phyloP scores from a whole-genome alignment of 2,888 invertebrate genomes.

The Drosophila tanythrix region DNA sequence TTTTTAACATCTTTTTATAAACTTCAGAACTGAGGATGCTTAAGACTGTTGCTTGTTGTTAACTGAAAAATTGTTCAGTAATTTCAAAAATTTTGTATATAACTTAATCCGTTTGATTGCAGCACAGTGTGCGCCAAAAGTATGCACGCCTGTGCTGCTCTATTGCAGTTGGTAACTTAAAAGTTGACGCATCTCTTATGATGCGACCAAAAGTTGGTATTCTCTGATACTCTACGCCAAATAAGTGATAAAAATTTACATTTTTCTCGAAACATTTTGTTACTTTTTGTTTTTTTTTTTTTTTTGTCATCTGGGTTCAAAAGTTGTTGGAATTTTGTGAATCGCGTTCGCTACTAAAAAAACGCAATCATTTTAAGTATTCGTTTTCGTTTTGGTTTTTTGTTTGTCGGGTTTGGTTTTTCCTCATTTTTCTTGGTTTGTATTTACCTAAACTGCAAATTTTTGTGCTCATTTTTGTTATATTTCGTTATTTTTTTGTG shows the following conservation, averaged over 20 bases:
- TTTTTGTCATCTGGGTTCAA: constrained; percentile 45
- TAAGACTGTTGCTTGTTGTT: constrained; percentile 46
- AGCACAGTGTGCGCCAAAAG: constrained; percentile 67
- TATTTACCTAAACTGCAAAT: constrained; percentile 70
- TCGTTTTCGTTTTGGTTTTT: constrained; percentile 43
- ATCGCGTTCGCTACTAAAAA: constrained; percentile 84
- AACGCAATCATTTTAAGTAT: constrained; percentile 80
- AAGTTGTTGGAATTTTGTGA: constrained; percentile 70
- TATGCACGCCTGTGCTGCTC: constrained; percentile 68
- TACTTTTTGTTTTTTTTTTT: constrained; percentile 9
- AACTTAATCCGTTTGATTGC: constrained; percentile 65
- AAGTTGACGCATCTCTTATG: constrained; percentile 26
- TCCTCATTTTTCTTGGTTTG: constrained; percentile 38
- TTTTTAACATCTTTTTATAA: constrained; percentile 57
- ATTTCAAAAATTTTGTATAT: constrained; percentile 53
- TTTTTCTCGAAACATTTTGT: constrained; percentile 57
- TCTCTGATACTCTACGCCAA: constrained; percentile 64
- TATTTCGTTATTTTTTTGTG: constrained; percentile 73
- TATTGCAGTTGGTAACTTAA: constrained; percentile 78
- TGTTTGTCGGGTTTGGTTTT: constrained; percentile 37
- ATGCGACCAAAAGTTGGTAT: constrained; percentile 46
- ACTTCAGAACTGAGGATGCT: constrained; percentile 76
- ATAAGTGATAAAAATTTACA: constrained; percentile 83
- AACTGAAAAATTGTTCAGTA: constrained; percentile 55
- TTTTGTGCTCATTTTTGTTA: constrained; percentile 57